Conservation (phyloP, 2,888 invertebrate genomes). For the Pyrgus malvae region DNA sequence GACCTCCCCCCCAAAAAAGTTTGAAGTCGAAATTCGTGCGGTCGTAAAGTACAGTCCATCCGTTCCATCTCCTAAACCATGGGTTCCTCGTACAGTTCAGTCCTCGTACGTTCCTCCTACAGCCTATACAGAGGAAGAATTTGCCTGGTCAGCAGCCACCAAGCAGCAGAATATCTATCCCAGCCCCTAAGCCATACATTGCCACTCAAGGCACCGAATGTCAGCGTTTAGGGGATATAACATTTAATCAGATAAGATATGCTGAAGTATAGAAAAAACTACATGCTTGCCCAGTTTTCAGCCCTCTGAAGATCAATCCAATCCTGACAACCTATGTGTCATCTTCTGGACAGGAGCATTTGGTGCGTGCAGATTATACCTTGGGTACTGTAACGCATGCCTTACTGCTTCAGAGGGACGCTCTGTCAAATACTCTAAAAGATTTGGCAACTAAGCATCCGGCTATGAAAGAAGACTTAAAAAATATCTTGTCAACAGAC, state of each 20-base stretch:
- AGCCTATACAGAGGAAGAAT: neutral
- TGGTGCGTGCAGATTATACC: neutral
- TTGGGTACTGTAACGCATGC: neutral
- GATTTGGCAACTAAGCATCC: too few species aligned
- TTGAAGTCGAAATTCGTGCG: too few species aligned
- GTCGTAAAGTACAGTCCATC: too few species aligned
- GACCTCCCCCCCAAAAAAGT: too few species aligned
- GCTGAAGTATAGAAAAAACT: neutral
- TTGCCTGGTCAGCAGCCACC: neutral
- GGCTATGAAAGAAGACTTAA: too few species aligned
- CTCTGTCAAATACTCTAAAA: neutral
- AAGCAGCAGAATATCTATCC: neutral
- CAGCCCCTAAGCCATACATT: neutral
- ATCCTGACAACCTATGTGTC: neutral
- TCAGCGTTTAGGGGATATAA: conserved; percentile 1
- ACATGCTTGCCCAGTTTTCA: neutral
- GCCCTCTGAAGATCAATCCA: neutral
- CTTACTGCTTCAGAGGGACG: neutral
- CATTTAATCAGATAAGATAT: conserved; percentile 2
- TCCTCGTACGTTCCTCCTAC: too few species aligned
- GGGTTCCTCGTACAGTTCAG: too few species aligned
- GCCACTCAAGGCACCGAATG: conserved; percentile 2
- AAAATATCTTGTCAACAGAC: too few species aligned
- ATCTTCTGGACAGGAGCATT: neutral
- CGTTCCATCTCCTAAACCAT: neutral